phyloP scores from a whole-genome alignment of 2,888 invertebrate genomes.

The Leptopterna dolabrata region DNA sequence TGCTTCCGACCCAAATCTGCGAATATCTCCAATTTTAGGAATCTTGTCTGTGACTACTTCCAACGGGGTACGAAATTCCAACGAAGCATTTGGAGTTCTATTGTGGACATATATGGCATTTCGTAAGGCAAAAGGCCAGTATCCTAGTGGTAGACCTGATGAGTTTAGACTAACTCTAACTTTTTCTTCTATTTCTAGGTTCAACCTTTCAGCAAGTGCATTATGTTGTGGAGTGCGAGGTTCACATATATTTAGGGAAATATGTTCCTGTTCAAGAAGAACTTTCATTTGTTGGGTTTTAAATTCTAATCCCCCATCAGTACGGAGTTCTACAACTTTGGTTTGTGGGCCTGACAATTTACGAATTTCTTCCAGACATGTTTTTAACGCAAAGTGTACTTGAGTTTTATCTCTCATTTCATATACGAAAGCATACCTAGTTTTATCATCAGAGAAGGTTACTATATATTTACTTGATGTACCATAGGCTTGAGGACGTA shows the following conservation, averaged over 20 bases:
- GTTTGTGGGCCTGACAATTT: neutral
- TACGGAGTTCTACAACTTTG: neutral
- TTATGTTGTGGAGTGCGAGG: neutral
- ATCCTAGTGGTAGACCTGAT: neutral
- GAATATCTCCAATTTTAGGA: neutral
- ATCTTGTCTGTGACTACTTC: neutral
- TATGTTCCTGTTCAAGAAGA: neutral
- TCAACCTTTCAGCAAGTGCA: neutral
- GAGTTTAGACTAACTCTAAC: neutral
- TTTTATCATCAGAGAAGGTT: neutral
- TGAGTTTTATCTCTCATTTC: neutral
- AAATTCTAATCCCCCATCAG: neutral
- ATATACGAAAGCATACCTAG: neutral
- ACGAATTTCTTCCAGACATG: neutral
- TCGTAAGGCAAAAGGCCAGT: neutral
- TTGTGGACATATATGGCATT: neutral
- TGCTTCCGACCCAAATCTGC: no score
- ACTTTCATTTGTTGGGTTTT: neutral
- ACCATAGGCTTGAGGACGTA: neutral
- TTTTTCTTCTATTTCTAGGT: conserved; percentile 14
- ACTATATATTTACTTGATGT: neutral
- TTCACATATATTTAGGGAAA: neutral
- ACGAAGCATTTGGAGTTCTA: neutral
- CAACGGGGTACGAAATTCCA: neutral
- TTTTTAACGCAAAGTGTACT: neutral